These are phyloP conservation scores for Mastomys coucha DNA, from an alignment of 2,113 vertebrate genomes.

Conservation along the genomic window DNA sequence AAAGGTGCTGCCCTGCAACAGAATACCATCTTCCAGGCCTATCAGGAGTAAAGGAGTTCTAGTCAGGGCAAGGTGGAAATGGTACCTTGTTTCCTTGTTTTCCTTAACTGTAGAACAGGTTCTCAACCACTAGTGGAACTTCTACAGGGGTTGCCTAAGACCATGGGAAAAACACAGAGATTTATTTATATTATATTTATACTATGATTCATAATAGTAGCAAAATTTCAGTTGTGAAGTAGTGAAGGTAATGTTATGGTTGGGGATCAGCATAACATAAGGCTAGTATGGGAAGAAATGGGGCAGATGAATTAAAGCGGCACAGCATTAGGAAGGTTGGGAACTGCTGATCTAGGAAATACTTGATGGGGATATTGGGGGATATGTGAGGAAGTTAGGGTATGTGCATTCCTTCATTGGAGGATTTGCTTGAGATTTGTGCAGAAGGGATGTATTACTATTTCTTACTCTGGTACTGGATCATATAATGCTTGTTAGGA, in stretches of 20 bases:
- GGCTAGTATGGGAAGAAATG: too few relatives aligned
- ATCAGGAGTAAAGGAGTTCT: too few relatives aligned
- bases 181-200: not conserved
- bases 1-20: not conserved
- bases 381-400: not conserved
- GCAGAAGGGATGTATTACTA: not conserved
- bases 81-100: not conserved
- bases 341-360: conserved; percentile 48
- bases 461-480: not conserved
- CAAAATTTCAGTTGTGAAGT: not conserved
- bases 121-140: not conserved
- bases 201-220: not conserved
- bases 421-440: not conserved
- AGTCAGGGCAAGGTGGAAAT: not conserved
- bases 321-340: not conserved
- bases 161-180: not conserved
- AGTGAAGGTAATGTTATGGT: not conserved
- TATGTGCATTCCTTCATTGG: not conserved
- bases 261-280: not conserved
- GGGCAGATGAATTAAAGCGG: not conserved
- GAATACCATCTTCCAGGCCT: not conserved
- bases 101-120: not conserved
- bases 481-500: not conserved
- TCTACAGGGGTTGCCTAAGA: not conserved
- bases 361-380: not conserved